Percentiles rank a stretch among this genome's conserved stretches.
phyloP scores from a whole-genome alignment of 2,113 vertebrate species.

The Ceuthmochares aereus region DNA sequence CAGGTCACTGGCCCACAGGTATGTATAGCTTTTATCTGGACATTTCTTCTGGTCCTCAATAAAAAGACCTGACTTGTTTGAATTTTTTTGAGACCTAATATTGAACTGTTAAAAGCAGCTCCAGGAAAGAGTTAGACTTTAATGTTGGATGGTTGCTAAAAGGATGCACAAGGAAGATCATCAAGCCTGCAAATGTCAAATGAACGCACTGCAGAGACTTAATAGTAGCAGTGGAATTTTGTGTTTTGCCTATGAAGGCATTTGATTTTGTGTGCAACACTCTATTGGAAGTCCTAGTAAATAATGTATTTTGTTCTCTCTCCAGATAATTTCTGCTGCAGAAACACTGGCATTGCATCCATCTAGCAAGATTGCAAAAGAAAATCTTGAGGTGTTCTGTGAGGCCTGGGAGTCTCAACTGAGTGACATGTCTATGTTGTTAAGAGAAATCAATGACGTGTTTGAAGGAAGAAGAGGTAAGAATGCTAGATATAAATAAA shows the following conservation, averaged over 20 bases:
- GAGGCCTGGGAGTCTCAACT: conserved; percentile 99
- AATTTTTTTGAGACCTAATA: neutral
- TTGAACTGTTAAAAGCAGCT: neutral
- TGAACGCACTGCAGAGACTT: neutral
- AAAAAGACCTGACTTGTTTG: neutral
- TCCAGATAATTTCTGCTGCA: conserved; percentile 95
- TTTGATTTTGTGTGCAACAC: neutral
- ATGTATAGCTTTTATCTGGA: conserved; percentile 20
- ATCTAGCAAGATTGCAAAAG: conserved; percentile 97
- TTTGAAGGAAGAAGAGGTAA: conserved; percentile 95
- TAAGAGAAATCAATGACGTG: conserved; percentile 93
- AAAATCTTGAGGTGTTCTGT: conserved; percentile 98
- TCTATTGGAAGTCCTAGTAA: neutral
- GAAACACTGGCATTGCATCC: conserved; percentile 96
- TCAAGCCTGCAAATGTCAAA: neutral
- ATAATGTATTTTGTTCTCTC: conserved; percentile 18
- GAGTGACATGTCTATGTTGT: conserved; percentile 89
- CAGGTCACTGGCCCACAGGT: conserved; percentile 98
- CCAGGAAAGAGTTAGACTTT: neutral
- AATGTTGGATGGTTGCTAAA: neutral
- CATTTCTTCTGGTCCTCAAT: neutral
- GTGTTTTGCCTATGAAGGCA: neutral
- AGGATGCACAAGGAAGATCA: neutral
- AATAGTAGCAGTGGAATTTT: neutral
- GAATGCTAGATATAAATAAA: conserved; percentile 28